Base-by-base conservation (phyloP, 2,797 vertebrate species). In the Tauraco hartlaubi region DNA sequence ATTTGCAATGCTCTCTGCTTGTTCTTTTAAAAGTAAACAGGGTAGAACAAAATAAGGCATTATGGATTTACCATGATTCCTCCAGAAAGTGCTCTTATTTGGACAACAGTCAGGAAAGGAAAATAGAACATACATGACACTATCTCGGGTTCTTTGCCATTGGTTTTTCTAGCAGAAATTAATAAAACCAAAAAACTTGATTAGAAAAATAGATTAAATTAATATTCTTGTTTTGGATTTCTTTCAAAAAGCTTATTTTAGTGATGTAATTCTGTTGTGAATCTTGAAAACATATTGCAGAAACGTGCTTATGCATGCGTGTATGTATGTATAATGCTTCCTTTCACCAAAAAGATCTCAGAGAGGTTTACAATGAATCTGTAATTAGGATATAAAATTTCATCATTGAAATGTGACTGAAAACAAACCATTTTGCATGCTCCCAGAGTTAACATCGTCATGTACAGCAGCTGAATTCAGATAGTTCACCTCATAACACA, bases 1-100 rank as follows among this genome's bases (percentile, higher is more conserved):
- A 73, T 94, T 86, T 88, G 79, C 85, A 91, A 26, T 51, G 92
- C 31, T 85, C 33, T 78, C 85, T 91, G 62, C 59, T 55, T 95
- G 62, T 79, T 91, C 59, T 95, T 85, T 94, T 74, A 77, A 93
- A 95, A 93, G 29, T 46, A 67, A 87, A 41, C 51, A 83, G 22
- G 21, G 12, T 52, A 35, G 16, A 94, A 72, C 52, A 88, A 87
- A 96, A 85, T 26, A 87, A 39, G 29, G 62, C 85, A 92, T 67
- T 81, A 54, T 0, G 2, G 58, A 62, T 63, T 76, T 90, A 86
- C 51, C 73, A 62, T 17, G 71, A 88, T 89, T 85, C 66, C 69
- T 86, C 35, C 44, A 62, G 55, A 56, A 92, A 82, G 28, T 33
- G 29, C 22, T 74, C 68, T 84, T 41, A 67, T 83, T 77, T 72